These are phyloP conservation scores for Pollenia angustigena DNA, from an alignment of 2,888 invertebrate species.

Conservation along the genomic window DNA sequence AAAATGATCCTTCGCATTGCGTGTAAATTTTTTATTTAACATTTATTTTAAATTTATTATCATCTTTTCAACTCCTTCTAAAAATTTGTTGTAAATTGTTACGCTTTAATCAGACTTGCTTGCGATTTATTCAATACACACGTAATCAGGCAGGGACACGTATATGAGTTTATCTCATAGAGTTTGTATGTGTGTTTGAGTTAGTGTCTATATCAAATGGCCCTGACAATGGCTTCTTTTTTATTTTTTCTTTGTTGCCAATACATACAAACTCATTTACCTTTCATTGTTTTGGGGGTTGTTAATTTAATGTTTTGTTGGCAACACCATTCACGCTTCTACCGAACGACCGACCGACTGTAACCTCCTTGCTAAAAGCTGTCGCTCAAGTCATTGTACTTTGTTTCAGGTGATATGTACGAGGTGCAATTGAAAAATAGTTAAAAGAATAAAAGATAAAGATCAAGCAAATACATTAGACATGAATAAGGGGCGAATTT, in stretches of 20 bases:
- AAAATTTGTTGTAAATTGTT: slow-evolving; percentile 19
- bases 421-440: background rate
- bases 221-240: slow-evolving; percentile 61
- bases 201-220: slow-evolving; percentile 21
- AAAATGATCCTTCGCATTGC: background rate
- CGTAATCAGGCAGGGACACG: background rate
- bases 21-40: background rate
- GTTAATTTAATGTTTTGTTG: slow-evolving; percentile 38
- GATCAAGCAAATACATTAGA: background rate
- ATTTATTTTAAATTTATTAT: slow-evolving; percentile 15
- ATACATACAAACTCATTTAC: slow-evolving; percentile 30
- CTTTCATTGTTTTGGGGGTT: slow-evolving; percentile 47
- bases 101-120: background rate
- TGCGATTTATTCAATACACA: slow-evolving; percentile 19
- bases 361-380: slow-evolving; percentile 24
- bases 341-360: background rate
- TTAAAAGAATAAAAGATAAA: background rate
- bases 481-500: background rate
- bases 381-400: slow-evolving; percentile 59
- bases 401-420: slow-evolving; percentile 33
- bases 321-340: slow-evolving; percentile 8
- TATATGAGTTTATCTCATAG: background rate
- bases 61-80: background rate
- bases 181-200: background rate
- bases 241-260: slow-evolving; percentile 31